These are phyloP conservation scores for Drosophila murphyi DNA, from an alignment of 1,140 invertebrate species.

Conservation along the genomic window DNA sequence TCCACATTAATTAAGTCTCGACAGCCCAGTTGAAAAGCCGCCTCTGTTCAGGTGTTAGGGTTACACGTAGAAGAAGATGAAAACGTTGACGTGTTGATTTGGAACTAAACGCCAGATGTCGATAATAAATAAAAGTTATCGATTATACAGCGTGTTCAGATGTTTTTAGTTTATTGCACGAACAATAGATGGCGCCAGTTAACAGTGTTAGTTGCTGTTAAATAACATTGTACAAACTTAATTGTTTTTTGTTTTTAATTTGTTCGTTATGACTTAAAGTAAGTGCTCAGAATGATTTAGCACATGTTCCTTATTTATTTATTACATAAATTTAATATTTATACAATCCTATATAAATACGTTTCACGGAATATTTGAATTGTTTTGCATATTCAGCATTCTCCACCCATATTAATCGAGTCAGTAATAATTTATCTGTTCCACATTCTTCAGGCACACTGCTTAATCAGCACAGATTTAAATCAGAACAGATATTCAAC, in stretches of 20 bases:
- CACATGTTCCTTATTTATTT: background rate
- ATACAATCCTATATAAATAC: background rate
- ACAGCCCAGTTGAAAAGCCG: constrained; percentile 37
- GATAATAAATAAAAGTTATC: constrained; percentile 14
- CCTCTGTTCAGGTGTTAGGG: constrained; percentile 47
- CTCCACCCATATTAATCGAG: constrained; percentile 1
- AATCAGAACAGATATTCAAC: constrained; percentile 16
- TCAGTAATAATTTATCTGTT: constrained; percentile 19
- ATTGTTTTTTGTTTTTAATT: background rate
- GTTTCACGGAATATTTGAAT: background rate
- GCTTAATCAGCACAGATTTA: constrained; percentile 15
- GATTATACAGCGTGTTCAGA: constrained; percentile 9
- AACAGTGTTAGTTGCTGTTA: constrained; percentile 10
- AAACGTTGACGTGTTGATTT: constrained; percentile 78
- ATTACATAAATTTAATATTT: no score
- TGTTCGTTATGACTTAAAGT: background rate
- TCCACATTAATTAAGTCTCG: constrained; percentile 28
- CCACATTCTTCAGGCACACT: constrained; percentile 10
- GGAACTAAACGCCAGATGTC: constrained; percentile 36
- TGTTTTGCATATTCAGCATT: constrained; percentile 4
- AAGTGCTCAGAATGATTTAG: background rate
- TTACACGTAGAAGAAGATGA: constrained; percentile 58
- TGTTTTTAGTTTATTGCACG: background rate
- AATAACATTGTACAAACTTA: background rate
- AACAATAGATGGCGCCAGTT: constrained; percentile 22